Evolutionary conservation across 2,888 invertebrate genomes (phyloP).

Genomic region (Abscondita cerata): DNA sequence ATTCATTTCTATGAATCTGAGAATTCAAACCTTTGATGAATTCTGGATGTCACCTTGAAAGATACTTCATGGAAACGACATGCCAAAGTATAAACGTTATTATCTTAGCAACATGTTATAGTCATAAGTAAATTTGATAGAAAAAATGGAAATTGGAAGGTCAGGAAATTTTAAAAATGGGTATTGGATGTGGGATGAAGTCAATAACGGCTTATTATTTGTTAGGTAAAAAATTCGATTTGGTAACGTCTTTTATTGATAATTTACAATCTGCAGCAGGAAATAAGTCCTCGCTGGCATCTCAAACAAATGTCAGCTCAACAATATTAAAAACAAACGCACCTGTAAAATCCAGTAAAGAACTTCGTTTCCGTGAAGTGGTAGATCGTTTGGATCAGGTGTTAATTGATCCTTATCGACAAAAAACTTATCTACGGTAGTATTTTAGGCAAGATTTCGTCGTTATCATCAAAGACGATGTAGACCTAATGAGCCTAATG

Average conservation of each 20-base stretch:
- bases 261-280: slow-evolving; percentile 25
- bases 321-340: slow-evolving; percentile 12
- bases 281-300: slow-evolving; percentile 24
- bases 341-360: slow-evolving; percentile 58
- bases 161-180: slow-evolving; percentile 51
- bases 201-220: slow-evolving; percentile 39
- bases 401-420: not conserved
- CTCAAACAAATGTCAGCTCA: slow-evolving; percentile 15
- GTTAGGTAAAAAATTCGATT: too few species aligned
- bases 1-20: too few species aligned
- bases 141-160: slow-evolving; percentile 6
- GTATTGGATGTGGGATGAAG: slow-evolving; percentile 63
- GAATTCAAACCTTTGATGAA: too few species aligned
- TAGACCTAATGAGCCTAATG: slow-evolving; percentile 61
- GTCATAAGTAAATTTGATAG: too few species aligned
- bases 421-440: not conserved
- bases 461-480: slow-evolving; percentile 66
- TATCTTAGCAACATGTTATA: not conserved
- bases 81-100: not conserved
- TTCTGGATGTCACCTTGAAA: too few species aligned
- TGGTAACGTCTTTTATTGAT: too few species aligned
- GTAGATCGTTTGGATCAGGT: slow-evolving; percentile 64
- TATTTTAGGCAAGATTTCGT: slow-evolving; percentile 64
- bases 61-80: too few species aligned
- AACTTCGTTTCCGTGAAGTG: slow-evolving; percentile 63